Percentiles rank a stretch among this genome's conserved stretches.
phyloP scores from a whole-genome alignment of 2,113 vertebrate species.

The Prinia subflava region DNA sequence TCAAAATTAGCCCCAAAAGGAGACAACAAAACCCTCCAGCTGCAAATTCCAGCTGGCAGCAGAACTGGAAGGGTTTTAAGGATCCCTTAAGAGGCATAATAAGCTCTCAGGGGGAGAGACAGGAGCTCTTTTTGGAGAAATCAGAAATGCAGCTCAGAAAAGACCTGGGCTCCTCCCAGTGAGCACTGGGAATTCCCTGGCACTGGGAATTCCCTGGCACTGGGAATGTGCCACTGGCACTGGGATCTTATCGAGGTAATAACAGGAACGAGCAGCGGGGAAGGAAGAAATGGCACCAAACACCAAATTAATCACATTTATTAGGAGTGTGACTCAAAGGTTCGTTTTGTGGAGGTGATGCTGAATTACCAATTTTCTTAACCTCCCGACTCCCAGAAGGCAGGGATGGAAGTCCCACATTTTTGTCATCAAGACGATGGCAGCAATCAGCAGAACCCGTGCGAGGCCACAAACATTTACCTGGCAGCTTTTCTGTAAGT shows the following conservation, averaged over 20 bases:
- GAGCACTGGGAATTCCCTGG: too few species aligned
- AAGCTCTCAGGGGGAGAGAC: neutral
- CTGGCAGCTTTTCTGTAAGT: neutral
- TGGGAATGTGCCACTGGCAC: neutral
- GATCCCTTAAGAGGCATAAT: neutral
- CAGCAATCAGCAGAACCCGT: slow-evolving; percentile 43
- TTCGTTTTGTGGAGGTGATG: neutral
- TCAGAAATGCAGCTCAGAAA: neutral
- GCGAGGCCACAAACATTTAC: slow-evolving; percentile 53
- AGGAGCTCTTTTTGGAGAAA: neutral
- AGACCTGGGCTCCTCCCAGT: neutral
- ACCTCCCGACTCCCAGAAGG: slow-evolving; percentile 13
- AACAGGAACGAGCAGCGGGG: neutral
- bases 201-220: too few species aligned
- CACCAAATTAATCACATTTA: neutral
- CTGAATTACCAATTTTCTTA: neutral
- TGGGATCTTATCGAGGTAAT: neutral
- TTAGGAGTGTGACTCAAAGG: neutral
- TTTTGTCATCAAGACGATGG: slow-evolving; percentile 67
- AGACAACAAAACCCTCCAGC: neutral
- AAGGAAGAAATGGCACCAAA: neutral
- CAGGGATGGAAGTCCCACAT: slow-evolving; percentile 29
- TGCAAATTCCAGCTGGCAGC: neutral
- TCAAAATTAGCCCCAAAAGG: neutral
- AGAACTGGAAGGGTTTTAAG: neutral